Percentiles rank a stretch among this genome's conserved stretches.
Conservation (phyloP, 2,888 invertebrate species). For the Prenolepis imparis region DNA sequence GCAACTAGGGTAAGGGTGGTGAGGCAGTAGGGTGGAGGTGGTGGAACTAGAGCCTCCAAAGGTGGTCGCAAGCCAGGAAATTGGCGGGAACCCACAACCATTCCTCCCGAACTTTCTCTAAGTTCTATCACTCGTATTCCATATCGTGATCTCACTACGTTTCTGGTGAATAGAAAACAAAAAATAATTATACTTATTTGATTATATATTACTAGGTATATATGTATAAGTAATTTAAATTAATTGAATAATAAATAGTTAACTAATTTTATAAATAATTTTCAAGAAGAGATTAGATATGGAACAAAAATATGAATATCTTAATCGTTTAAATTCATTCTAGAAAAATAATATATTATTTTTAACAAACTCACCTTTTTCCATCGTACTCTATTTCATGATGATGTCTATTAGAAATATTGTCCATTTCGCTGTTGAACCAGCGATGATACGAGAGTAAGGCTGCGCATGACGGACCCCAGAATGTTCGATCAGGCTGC, state of each 20-base stretch:
- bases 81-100: constrained; percentile 83
- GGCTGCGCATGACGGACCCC: constrained; percentile 84
- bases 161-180: constrained; percentile 71
- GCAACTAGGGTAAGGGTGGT: constrained; percentile 88
- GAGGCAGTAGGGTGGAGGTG: constrained; percentile 81
- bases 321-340: neutral
- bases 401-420: constrained; percentile 73
- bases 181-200: neutral
- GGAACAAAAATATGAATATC: neutral
- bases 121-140: constrained; percentile 84
- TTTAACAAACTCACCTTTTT: constrained; percentile 78
- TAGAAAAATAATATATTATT: neutral
- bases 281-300: constrained; percentile 20
- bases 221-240: neutral
- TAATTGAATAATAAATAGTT: neutral
- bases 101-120: constrained; percentile 82
- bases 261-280: neutral
- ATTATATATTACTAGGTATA: neutral
- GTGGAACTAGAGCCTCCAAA: constrained; percentile 82
- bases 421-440: constrained; percentile 85
- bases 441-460: constrained; percentile 86
- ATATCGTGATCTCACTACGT: constrained; percentile 83
- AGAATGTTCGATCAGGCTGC: constrained; percentile 82
- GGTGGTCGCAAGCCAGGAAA: constrained; percentile 83
- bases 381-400: constrained; percentile 81